These are phyloP conservation scores for Anser cygnoides DNA, from an alignment of 2,113 vertebrate genomes.

Conservation along the genomic window DNA sequence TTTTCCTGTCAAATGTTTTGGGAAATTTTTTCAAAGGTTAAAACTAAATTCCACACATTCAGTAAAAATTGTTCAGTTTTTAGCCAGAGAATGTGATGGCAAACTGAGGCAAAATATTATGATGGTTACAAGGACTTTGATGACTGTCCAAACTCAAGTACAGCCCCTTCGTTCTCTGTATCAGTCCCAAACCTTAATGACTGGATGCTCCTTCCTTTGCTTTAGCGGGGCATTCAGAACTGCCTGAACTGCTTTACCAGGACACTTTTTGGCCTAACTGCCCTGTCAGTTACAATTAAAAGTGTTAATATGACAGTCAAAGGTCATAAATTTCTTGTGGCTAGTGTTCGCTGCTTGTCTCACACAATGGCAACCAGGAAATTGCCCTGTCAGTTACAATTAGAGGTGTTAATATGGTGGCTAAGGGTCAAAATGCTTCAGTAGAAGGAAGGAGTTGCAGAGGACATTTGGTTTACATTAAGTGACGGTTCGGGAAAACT, in stretches of 20 bases:
- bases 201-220: background rate
- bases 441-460: slow-evolving; percentile 21
- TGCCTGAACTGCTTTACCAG: background rate
- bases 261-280: slow-evolving; percentile 57
- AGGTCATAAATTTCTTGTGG: slow-evolving; percentile 74
- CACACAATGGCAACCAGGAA: slow-evolving; percentile 68
- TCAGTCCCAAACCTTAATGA: background rate
- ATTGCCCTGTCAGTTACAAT: slow-evolving; percentile 75
- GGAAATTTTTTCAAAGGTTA: background rate
- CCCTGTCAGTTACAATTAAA: slow-evolving; percentile 72
- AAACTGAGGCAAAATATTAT: background rate
- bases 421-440: slow-evolving; percentile 62
- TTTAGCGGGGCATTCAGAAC: background rate
- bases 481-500: slow-evolving; percentile 41
- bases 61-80: background rate
- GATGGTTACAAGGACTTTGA: background rate
- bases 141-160: background rate
- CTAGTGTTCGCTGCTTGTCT: slow-evolving; percentile 61
- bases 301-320: slow-evolving; percentile 70
- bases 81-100: background rate
- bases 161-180: background rate
- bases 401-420: slow-evolving; percentile 73
- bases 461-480: slow-evolving; percentile 72
- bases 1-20: background rate
- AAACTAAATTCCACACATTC: background rate